Conservation (phyloP, 2,888 invertebrate species). For the Drosophila picticornis region DNA sequence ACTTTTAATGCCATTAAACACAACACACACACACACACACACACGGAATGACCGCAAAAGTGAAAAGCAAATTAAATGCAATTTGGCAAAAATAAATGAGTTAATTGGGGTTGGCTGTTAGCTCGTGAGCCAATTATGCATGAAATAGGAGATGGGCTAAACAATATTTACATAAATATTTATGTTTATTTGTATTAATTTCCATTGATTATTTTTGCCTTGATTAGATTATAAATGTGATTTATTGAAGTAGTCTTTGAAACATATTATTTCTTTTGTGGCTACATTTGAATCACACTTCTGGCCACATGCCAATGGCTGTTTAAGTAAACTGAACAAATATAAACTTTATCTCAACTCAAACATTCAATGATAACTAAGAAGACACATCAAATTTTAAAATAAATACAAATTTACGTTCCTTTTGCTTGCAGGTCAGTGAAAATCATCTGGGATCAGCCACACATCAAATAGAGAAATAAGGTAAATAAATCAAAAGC, state of each 20-base stretch:
- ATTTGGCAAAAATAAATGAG: constrained; percentile 13
- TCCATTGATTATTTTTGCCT: neutral
- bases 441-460: neutral
- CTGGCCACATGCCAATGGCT: neutral
- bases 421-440: constrained; percentile 43
- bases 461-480: neutral
- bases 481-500: constrained; percentile 7
- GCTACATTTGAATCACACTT: neutral
- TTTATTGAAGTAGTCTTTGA: neutral
- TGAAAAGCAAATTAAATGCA: constrained; percentile 44
- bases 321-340: neutral
- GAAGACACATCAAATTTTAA: neutral
- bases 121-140: constrained; percentile 14
- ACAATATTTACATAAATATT: neutral
- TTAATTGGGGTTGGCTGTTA: constrained; percentile 34
- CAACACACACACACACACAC: constrained; percentile 5
- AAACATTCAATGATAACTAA: neutral
- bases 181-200: neutral
- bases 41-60: constrained; percentile 23
- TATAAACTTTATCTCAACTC: neutral
- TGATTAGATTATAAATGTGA: neutral
- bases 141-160: constrained; percentile 16
- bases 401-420: neutral
- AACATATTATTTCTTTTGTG: neutral
- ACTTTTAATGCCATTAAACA: constrained; percentile 48